Evolutionary conservation across 2,888 invertebrate genomes (phyloP).

Genomic region (Tetheella fluctuosa): DNA sequence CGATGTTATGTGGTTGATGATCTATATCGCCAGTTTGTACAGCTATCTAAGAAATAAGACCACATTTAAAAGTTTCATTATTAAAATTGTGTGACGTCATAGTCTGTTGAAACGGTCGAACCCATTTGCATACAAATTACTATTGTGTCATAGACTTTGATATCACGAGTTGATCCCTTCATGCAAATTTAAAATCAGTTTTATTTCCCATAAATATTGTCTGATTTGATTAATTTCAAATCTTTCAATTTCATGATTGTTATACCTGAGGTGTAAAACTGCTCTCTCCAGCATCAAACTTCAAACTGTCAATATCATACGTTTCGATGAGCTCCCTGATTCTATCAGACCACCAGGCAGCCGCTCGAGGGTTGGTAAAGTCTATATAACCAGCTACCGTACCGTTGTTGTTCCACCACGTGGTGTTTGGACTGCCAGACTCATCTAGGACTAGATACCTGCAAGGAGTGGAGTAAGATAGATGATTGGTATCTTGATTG

Average conservation of each 20-base stretch:
- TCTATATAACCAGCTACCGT: constrained; percentile 85
- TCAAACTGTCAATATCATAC: constrained; percentile 89
- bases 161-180: no score
- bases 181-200: no score
- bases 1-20: constrained; percentile 82
- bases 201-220: no score
- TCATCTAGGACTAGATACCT: constrained; percentile 80
- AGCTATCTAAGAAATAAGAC: constrained; percentile 54
- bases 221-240: no score
- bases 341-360: constrained; percentile 85
- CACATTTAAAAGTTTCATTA: no score
- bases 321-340: constrained; percentile 80
- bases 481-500: not conserved
- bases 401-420: constrained; percentile 83
- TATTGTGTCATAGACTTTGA: no score
- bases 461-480: constrained; percentile 19
- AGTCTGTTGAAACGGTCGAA: no score
- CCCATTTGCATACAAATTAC: no score
- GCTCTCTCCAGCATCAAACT: constrained; percentile 92
- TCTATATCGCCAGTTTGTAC: constrained; percentile 71
- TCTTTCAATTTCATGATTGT: no score
- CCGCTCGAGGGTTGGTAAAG: constrained; percentile 88
- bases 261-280: constrained; percentile 86
- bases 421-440: constrained; percentile 67
- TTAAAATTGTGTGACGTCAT: no score